These are phyloP conservation scores for Lithosia quadra DNA, from an alignment of 2,888 invertebrate genomes.

Conservation along the genomic window DNA sequence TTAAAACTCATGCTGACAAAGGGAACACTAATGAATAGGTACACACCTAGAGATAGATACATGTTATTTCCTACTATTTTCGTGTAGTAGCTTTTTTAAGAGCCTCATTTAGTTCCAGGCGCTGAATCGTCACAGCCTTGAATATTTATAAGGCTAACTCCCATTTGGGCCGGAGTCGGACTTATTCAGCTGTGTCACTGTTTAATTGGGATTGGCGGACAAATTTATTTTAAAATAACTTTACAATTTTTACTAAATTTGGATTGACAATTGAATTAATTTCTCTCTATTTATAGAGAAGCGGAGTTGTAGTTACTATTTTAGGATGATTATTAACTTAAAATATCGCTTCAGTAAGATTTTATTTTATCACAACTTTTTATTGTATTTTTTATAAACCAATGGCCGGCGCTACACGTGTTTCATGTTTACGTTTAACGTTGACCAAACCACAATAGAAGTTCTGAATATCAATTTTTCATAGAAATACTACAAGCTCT, in stretches of 20 bases:
- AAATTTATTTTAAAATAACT: constrained; percentile 45
- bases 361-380: not conserved
- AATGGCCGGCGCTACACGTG: constrained; percentile 13
- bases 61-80: constrained; percentile 51
- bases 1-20: too few species aligned
- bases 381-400: not conserved
- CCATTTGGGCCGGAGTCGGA: constrained; percentile 58
- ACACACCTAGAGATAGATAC: too few species aligned
- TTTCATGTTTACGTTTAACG: constrained; percentile 9
- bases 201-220: constrained; percentile 44
- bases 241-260: not conserved
- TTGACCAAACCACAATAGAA: constrained; percentile 19
- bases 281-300: not conserved
- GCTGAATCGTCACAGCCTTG: constrained; percentile 59
- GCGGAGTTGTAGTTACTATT: constrained; percentile 2
- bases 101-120: constrained; percentile 63
- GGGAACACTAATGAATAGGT: too few species aligned
- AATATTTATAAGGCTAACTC: constrained; percentile 74
- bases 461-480: constrained; percentile 24
- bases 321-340: not conserved
- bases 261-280: not conserved
- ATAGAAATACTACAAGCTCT: not conserved
- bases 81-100: constrained; percentile 50
- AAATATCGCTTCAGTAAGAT: not conserved
- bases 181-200: constrained; percentile 63